Base-by-base conservation (phyloP, 2,888 invertebrate genomes). In the Adelphocoris suturalis region DNA sequence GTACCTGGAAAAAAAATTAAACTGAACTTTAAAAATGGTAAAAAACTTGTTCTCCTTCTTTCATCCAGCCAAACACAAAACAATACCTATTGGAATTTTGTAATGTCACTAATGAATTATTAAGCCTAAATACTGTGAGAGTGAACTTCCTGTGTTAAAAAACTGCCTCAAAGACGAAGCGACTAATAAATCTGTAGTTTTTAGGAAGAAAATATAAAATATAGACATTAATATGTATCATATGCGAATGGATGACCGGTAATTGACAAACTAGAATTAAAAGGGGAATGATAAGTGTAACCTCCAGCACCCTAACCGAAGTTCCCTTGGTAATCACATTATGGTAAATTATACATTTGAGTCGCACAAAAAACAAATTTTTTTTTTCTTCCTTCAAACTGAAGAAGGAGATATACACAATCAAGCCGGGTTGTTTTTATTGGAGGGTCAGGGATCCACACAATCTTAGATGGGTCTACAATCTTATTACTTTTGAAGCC, bases 401-500 rank as follows among this genome's bases (percentile, higher is more conserved):
- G 68, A 11, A 52, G 52, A 52, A 1, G 13, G 52, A 7, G 27
- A 68, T 27, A 68, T 23, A 82, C 52, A 82, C 82, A 52, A 82
- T 82, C 82, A 85, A 85, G 27, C 16, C 13, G 46, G 52, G 37
- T 85, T 55, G 85, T 85, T 85, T 85, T 85, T 85, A 57, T 57
- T 52, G 48, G 57, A 61, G 27, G 85, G 52, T 48, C 82, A 85
- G 61, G 55, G 55, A 37, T 11, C 27, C n/a, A n/a, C 16, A 46
- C 27, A 52, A 37, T 37, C 61, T 61, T 46, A 86, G 86, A 86
- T 75, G 86, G 86, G 86, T 46, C 75, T 48, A 86, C 48, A 81
- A 89, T 81, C 81, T 89, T 89, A 89, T 89, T 89, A 89, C 81
- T 81, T 89, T 61, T 89, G 89, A 89, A 89, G 89, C 81, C 61